Evolutionary conservation across 2,888 invertebrate species (phyloP), one percentile per base, ranked within the genome.

Genomic region (Kryphioiulus occultus): DNA sequence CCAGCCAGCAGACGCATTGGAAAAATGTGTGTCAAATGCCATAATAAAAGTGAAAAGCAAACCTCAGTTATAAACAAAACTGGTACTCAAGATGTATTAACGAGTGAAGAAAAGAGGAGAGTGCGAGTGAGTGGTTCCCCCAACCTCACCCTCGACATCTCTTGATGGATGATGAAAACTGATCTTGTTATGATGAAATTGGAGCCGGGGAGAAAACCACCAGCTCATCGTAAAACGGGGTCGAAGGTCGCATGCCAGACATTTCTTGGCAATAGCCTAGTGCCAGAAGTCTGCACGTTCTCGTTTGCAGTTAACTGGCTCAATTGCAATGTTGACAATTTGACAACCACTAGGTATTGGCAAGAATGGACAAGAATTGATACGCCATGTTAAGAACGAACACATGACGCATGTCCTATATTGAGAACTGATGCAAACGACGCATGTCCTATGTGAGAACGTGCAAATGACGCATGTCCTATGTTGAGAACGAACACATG

Each of bases 121-220:
- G 10, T 22, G 10, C 22, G 7, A 22, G 26, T 44, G 44, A 44
- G 26, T 22, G 22, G 68, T 59, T 68, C 68, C 68, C 68, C 68
- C 22, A 44, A 26, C 22, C 68, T 26, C 10, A 22, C 68, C 68
- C 68, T 68, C 68, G 19, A 22, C n/a, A 68, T 68, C 68, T 9
- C 68, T 68, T 26, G 68, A 68, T 68, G 68, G 68, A 68, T 68
- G 68, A 26, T 68, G 68, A 68, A 68, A 68, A 68, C 68, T 26
- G 68, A 68, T 68, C 68, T 68, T 26, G 68, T 68, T 68, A 26
- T 9, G 68, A 68, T 68, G 68, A 68, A 68, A 68, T 26, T 26
- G 22, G 26, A 68, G 68, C 22, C 68, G 68, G 10, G 68, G 68
- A 26, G 68, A 68, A 68, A 68, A 68, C 68, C 68, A 68, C 68